Conservation (phyloP, 2,888 invertebrate genomes). For the Cyclophora albipunctata region DNA sequence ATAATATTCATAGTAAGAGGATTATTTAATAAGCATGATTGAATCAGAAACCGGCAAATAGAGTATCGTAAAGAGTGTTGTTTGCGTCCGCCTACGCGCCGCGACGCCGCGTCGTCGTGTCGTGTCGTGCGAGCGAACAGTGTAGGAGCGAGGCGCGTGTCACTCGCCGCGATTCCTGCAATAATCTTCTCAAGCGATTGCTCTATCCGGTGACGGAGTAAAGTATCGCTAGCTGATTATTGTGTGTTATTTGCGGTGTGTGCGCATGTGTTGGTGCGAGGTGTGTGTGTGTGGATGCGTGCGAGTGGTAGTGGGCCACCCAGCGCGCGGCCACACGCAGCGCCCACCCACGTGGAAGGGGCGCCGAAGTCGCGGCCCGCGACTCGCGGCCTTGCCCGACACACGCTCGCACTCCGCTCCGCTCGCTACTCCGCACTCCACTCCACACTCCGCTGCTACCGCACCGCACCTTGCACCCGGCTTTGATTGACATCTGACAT, state of each 20-base stretch:
- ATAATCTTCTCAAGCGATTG: slow-evolving; percentile 62
- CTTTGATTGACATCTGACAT: slow-evolving; percentile 55
- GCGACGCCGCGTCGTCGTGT: slow-evolving; percentile 1
- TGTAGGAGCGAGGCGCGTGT: slow-evolving; percentile 43
- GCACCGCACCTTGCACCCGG: slow-evolving; percentile 17
- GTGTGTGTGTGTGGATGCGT: slow-evolving; percentile 46
- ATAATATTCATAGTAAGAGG: too few relatives aligned
- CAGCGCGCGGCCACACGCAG: slow-evolving; percentile 72
- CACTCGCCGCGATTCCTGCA: slow-evolving; percentile 54
- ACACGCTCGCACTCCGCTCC: slow-evolving; percentile 18
- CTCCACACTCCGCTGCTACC: slow-evolving; percentile 14
- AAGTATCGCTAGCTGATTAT: slow-evolving; percentile 74
- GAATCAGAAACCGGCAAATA: too few relatives aligned
- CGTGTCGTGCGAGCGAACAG: background rate
- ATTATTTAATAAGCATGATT: too few relatives aligned
- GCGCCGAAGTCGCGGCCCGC: slow-evolving; percentile 58
- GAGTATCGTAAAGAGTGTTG: slow-evolving; percentile 31
- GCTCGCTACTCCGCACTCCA: slow-evolving; percentile 18
- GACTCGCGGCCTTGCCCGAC: slow-evolving; percentile 19
- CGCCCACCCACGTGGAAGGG: slow-evolving; percentile 72
- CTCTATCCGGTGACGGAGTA: slow-evolving; percentile 73
- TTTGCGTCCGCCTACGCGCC: slow-evolving; percentile 28
- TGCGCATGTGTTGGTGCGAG: slow-evolving; percentile 54
- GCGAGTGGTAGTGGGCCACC: slow-evolving; percentile 65
- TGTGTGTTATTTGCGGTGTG: slow-evolving; percentile 69